Percentiles rank a stretch among this genome's conserved stretches.
phyloP scores from a whole-genome alignment of 2,888 invertebrate species.

The Lobophora halterata region DNA sequence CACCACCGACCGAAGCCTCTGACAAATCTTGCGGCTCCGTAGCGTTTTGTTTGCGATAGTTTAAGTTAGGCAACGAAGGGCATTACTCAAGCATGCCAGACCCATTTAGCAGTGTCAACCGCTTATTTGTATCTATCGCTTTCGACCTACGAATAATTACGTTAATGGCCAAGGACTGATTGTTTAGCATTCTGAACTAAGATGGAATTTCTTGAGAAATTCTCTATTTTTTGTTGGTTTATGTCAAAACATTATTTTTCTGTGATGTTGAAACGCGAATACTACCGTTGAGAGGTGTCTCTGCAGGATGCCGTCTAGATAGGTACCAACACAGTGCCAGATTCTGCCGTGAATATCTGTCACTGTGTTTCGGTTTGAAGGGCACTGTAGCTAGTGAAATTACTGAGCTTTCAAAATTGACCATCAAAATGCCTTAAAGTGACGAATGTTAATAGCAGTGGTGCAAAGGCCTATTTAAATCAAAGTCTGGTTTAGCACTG shows the following conservation, averaged over 20 bases:
- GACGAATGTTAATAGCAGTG: no score
- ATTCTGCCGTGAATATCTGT: no score
- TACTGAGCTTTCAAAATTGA: no score
- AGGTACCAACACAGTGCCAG: no score
- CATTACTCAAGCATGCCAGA: conserved; percentile 67
- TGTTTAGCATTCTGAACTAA: conserved; percentile 15
- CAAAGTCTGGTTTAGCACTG: no score
- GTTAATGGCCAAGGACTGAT: conserved; percentile 20
- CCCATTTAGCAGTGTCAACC: conserved; percentile 76
- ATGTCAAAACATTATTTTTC: not conserved
- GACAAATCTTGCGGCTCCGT: conserved; percentile 64
- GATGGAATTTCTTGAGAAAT: conserved; percentile 8
- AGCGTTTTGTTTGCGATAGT: conserved; percentile 67
- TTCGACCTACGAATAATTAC: conserved; percentile 41
- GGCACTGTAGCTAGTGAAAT: no score
- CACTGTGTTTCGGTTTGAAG: no score
- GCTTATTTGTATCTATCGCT: conserved; percentile 69
- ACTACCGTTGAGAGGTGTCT: no score
- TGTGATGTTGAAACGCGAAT: no score
- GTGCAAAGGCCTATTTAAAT: no score
- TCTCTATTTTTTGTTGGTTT: conserved; percentile 6
- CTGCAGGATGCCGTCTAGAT: no score
- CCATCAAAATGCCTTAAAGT: no score
- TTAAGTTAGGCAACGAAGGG: conserved; percentile 59
- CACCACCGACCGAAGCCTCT: conserved; percentile 38